Evolutionary conservation across 1,140 invertebrate species (phyloP).

Genomic region (Nasonia giraulti): DNA sequence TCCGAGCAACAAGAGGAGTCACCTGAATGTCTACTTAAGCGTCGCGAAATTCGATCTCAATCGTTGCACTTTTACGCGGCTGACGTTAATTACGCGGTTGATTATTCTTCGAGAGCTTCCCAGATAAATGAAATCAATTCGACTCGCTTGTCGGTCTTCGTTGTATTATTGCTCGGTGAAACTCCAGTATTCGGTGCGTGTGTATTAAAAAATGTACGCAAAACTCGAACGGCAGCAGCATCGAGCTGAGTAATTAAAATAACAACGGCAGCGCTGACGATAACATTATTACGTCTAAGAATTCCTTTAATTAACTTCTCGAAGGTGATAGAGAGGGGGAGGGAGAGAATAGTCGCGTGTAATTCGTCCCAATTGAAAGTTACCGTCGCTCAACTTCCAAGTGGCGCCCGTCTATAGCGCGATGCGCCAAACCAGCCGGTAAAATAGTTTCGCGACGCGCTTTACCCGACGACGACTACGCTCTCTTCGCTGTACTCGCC

Average conservation of each 20-base stretch:
- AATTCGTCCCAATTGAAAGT: slow-evolving; percentile 11
- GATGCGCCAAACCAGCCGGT: background rate
- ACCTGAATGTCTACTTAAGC: too few relatives aligned
- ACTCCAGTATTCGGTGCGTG: too few relatives aligned
- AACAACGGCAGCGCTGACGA: background rate
- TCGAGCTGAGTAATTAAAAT: background rate
- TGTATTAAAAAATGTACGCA: background rate
- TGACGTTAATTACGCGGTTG: too few relatives aligned
- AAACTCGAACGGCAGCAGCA: background rate
- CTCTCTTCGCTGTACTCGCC: too few relatives aligned
- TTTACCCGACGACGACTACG: too few relatives aligned
- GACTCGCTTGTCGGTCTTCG: too few relatives aligned
- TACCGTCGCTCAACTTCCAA: background rate
- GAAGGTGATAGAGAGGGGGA: background rate
- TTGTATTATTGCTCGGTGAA: too few relatives aligned
- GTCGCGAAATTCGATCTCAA: too few relatives aligned
- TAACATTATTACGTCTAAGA: background rate
- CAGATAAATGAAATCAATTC: too few relatives aligned
- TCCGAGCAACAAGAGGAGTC: too few relatives aligned
- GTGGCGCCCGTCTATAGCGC: background rate
- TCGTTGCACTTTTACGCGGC: too few relatives aligned
- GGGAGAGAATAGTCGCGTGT: background rate
- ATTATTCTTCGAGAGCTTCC: too few relatives aligned
- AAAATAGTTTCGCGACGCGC: background rate
- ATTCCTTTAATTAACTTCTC: background rate